Evolutionary conservation across 2,797 vertebrate species (phyloP).

Genomic region (Sebastes baramenuke): DNA sequence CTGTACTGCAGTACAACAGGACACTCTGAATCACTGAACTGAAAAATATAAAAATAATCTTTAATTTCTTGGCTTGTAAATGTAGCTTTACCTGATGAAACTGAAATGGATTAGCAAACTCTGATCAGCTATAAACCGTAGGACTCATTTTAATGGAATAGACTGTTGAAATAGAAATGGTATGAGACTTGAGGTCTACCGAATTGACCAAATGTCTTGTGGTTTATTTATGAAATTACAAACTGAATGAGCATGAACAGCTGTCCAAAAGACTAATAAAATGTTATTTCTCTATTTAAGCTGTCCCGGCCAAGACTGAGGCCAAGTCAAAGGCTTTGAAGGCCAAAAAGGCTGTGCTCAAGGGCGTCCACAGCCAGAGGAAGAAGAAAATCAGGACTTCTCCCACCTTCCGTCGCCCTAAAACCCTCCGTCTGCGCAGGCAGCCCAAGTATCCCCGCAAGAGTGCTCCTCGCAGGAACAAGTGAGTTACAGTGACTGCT

Average conservation of each 20-base stretch:
- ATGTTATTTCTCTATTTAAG: conserved; percentile 47
- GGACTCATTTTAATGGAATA: neutral
- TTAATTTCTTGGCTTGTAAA: neutral
- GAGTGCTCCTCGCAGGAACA: conserved; percentile 96
- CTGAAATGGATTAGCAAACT: neutral
- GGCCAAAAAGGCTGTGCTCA: conserved; percentile 96
- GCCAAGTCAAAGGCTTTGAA: conserved; percentile 98
- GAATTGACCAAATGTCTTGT: neutral
- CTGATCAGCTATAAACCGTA: neutral
- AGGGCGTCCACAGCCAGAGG: conserved; percentile 96
- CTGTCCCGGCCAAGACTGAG: conserved; percentile 94
- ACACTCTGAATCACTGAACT: too few species aligned
- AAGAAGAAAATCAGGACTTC: conserved; percentile 96
- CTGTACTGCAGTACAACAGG: too few species aligned
- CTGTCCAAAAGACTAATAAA: neutral
- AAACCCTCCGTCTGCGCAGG: conserved; percentile 92
- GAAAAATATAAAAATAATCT: too few species aligned
- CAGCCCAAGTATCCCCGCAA: conserved; percentile 97
- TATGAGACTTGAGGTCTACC: neutral
- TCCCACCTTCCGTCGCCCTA: conserved; percentile 95
- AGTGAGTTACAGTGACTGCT: conserved; percentile 78
- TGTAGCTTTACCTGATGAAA: neutral
- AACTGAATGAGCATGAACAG: neutral
- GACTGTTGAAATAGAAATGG: neutral
- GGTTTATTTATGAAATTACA: neutral